These are phyloP conservation scores for Bugula neritina DNA, from an alignment of 2,888 invertebrate genomes.

Conservation along the genomic window DNA sequence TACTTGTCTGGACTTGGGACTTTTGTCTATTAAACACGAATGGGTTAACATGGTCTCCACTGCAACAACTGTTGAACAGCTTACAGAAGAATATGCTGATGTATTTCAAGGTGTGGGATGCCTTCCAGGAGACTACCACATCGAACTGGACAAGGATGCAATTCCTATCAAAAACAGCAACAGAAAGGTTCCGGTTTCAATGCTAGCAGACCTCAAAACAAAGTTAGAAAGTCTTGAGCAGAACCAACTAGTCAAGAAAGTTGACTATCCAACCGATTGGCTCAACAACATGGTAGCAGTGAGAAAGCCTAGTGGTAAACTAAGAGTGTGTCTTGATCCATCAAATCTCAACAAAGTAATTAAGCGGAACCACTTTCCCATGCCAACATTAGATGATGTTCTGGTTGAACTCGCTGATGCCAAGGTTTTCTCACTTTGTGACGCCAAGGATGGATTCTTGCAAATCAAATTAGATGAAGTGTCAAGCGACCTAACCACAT, in stretches of 20 bases:
- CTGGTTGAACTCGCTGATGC: not conserved
- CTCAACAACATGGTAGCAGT: not conserved
- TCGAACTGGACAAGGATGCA: not conserved
- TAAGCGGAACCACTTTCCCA: not conserved
- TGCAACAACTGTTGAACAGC: not conserved
- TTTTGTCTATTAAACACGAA: not conserved
- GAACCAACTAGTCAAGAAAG: not conserved
- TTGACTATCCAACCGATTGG: constrained; percentile 6
- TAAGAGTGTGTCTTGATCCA: constrained; percentile 11
- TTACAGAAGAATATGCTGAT: not conserved
- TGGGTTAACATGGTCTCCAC: not conserved
- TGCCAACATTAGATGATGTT: constrained; percentile 13
- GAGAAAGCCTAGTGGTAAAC: constrained; percentile 11
- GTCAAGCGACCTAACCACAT: constrained; percentile 1
- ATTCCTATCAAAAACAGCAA: not conserved
- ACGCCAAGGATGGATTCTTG: constrained; percentile 2
- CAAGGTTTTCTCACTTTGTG: constrained; percentile 13
- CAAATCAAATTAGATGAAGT: not conserved
- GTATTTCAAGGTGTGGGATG: constrained; percentile 4
- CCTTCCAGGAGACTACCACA: constrained; percentile 13
- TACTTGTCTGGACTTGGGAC: constrained; percentile 4
- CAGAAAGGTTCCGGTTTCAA: not conserved
- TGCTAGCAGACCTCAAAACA: not conserved
- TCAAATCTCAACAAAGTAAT: constrained; percentile 8
- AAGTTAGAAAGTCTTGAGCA: not conserved